phyloP scores from a whole-genome alignment of 2,888 invertebrate genomes.

The Caenorhabditis sp. region DNA sequence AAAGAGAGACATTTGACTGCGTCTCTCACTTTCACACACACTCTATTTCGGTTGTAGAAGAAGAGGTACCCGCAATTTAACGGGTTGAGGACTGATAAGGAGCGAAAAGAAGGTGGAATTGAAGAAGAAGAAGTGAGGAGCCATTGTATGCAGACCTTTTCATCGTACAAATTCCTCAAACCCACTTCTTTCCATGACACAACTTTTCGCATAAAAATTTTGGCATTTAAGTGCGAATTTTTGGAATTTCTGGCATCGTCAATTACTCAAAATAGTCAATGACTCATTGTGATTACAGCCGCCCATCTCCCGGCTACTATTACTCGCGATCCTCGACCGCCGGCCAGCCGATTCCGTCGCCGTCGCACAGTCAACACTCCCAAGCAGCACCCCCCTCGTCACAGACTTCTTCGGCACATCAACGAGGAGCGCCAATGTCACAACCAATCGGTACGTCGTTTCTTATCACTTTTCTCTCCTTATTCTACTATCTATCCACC shows the following conservation, averaged over 20 bases:
- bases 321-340: conserved; percentile 40
- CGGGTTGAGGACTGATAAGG: conserved; percentile 27
- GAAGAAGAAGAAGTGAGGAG: conserved; percentile 20
- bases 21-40: conserved; percentile 9
- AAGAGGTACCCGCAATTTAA: conserved; percentile 22
- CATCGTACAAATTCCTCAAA: background rate
- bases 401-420: conserved; percentile 26
- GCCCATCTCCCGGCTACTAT: conserved; percentile 54
- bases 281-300: conserved; percentile 38
- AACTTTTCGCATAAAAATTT: background rate
- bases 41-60: conserved; percentile 1
- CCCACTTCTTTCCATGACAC: no score
- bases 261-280: background rate
- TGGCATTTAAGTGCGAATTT: background rate
- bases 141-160: conserved; percentile 16
- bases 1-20: conserved; percentile 5
- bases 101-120: no score
- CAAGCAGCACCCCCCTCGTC: conserved; percentile 7
- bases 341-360: conserved; percentile 45
- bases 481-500: no score
- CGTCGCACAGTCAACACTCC: conserved; percentile 55
- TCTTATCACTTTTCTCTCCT: background rate
- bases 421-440: conserved; percentile 52
- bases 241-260: background rate
- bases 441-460: conserved; percentile 52